Percentiles rank a stretch among this genome's conserved stretches.
phyloP scores from a whole-genome alignment of 2,797 vertebrate genomes.

The Lateolabrax maculatus region DNA sequence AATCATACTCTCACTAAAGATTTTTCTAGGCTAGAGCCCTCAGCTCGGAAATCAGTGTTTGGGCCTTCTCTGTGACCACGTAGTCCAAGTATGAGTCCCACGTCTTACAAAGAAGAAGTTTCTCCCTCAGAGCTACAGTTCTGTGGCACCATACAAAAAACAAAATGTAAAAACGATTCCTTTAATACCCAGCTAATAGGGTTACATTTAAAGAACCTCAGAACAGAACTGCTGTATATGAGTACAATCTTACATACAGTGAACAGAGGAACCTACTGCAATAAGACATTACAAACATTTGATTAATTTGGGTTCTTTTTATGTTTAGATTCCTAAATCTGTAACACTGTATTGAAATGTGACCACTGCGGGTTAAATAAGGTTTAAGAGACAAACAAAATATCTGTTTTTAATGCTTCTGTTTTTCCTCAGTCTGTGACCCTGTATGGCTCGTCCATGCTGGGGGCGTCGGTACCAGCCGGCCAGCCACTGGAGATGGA shows the following conservation, averaged over 20 bases:
- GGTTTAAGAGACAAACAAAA: background rate
- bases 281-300: background rate
- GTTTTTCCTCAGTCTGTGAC: constrained; percentile 88
- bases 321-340: background rate
- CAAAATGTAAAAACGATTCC: background rate
- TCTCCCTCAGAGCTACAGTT: background rate
- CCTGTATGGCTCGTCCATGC: constrained; percentile 92
- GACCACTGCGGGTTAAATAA: background rate
- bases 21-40: no score
- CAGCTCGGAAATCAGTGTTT: background rate
- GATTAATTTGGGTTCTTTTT: background rate
- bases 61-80: background rate
- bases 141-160: background rate
- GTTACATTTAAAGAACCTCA: background rate
- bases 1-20: no score
- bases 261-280: background rate
- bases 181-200: background rate
- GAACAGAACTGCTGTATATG: background rate
- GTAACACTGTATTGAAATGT: background rate
- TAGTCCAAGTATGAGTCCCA: background rate
- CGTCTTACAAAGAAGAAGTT: background rate
- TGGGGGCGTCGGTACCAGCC: constrained; percentile 83
- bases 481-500: constrained; percentile 90
- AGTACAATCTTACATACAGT: no score
- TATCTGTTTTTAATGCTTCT: background rate